Evolutionary conservation across 2,113 vertebrate species (phyloP).

Genomic region (Dipodomys spectabilis): DNA sequence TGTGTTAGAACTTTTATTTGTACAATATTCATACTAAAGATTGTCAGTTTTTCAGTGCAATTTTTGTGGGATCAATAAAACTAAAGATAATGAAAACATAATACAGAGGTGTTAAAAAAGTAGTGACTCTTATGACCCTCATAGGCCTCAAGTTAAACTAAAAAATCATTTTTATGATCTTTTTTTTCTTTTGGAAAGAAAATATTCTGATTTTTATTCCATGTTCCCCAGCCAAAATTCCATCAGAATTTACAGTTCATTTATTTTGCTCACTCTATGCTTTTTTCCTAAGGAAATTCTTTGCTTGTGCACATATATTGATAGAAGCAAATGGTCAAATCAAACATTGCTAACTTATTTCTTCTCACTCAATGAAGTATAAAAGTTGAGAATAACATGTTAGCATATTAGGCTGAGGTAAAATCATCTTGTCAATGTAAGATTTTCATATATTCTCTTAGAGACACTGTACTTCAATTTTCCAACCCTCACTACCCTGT

Average conservation of each 20-base stretch:
- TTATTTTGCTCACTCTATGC: slow-evolving; percentile 58
- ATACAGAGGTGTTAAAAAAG: slow-evolving; percentile 77
- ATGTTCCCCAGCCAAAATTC: slow-evolving; percentile 76
- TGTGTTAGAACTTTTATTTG: neutral
- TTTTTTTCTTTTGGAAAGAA: slow-evolving; percentile 68
- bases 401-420: slow-evolving; percentile 61
- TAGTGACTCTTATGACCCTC: neutral
- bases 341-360: slow-evolving; percentile 78
- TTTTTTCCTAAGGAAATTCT: slow-evolving; percentile 72
- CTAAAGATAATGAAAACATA: slow-evolving; percentile 56
- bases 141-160: neutral
- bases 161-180: neutral
- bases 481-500: neutral
- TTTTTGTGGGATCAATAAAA: neutral
- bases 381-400: slow-evolving; percentile 65
- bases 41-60: neutral
- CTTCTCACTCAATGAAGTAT: slow-evolving; percentile 71
- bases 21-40: neutral
- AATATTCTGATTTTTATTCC: slow-evolving; percentile 74
- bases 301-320: slow-evolving; percentile 74
- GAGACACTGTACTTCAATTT: neutral
- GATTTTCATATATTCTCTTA: slow-evolving; percentile 43
- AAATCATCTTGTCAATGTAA: slow-evolving; percentile 60
- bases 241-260: slow-evolving; percentile 50
- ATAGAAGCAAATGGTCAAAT: slow-evolving; percentile 75